phyloP scores from a whole-genome alignment of 2,797 vertebrate species.

The Aplochiton taeniatus region DNA sequence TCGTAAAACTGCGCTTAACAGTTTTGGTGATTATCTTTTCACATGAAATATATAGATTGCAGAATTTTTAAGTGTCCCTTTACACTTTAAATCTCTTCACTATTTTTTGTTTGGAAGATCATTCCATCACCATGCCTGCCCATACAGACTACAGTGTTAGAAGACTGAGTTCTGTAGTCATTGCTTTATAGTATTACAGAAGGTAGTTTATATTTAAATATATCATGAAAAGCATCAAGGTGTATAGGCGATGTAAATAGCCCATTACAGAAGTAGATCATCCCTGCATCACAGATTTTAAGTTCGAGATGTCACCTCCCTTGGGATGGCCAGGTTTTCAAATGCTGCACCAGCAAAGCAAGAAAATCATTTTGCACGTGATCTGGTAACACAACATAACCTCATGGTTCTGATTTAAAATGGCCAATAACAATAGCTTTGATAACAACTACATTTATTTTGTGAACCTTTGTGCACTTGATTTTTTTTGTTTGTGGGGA shows the following conservation, averaged over 20 bases:
- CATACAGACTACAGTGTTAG: too few species aligned
- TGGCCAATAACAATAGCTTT: neutral
- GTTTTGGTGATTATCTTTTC: too few species aligned
- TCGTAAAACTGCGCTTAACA: slow-evolving; percentile 8
- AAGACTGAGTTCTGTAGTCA: too few species aligned
- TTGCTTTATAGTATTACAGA: too few species aligned
- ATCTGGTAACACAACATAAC: slow-evolving; percentile 33
- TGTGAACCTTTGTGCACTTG: slow-evolving; percentile 39
- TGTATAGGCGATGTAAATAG: slow-evolving; percentile 41
- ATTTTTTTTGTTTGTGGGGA: slow-evolving; percentile 26
- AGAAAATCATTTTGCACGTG: too few species aligned
- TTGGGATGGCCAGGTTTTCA: slow-evolving; percentile 48
- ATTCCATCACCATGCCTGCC: too few species aligned
- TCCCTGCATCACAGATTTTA: slow-evolving; percentile 29
- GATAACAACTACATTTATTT: slow-evolving; percentile 14
- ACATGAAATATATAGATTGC: too few species aligned
- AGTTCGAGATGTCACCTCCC: slow-evolving; percentile 63
- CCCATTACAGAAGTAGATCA: slow-evolving; percentile 21
- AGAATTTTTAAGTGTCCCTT: too few species aligned
- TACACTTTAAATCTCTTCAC: too few species aligned
- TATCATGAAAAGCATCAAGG: slow-evolving; percentile 25
- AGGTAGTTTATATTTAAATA: slow-evolving; percentile 23
- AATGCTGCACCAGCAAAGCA: slow-evolving; percentile 57
- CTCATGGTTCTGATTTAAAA: neutral
- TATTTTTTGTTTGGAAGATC: too few species aligned